Evolutionary conservation across 1,140 invertebrate genomes (phyloP), one percentile per base, ranked within the genome.

Genomic region (Geopemphigus sp.): DNA sequence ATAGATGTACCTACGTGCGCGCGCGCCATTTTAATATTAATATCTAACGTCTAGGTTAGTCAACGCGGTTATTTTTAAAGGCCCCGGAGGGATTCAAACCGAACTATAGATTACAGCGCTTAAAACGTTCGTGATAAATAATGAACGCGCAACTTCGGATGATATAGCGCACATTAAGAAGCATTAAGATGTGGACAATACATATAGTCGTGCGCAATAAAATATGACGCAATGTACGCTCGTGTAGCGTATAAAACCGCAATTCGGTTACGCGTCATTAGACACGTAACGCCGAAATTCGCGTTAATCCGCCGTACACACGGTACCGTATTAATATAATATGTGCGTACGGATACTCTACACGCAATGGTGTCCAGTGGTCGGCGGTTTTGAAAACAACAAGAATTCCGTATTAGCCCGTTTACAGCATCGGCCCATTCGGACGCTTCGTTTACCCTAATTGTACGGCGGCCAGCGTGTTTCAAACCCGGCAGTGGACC

Each of bases 41-140:
- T 72, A 72, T 72, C 54, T 54, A 54, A 17, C 68, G 29, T 29
- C 47, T 68, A 29, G 11, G 47, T 29, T 26, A 53, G 68, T 39
- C 47, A 29, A 53, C 50, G 68, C 15, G 47, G 68, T 72, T 72
- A 26, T 47, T 72, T 72, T 72, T 72, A 72, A 29, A 68, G 47
- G 47, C 68, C 54, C 68, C 50, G 1, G 19, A 29, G 68, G 68
- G 68, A 72, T 22, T 72, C 22, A 29, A 54, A 72, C 47, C 10
- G n/a, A 54, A 72, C 68, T 72, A 72, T 26, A 12, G 47, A 54
- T 72, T 54, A 72, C 53, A 54, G 14, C 11, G 29, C 68, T 53
- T 54, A 19, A 3, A 54, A 1, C 17, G 10, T 72, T 72, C 29
- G 17, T 19, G 14, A 54, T 72, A 72, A 72, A 72, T 72, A 72